A percentile compares a stretch with the other conserved stretches of the same genome.
Evolutionary conservation across 2,888 invertebrate species (phyloP).

Genomic region (Cyclophora punctaria): DNA sequence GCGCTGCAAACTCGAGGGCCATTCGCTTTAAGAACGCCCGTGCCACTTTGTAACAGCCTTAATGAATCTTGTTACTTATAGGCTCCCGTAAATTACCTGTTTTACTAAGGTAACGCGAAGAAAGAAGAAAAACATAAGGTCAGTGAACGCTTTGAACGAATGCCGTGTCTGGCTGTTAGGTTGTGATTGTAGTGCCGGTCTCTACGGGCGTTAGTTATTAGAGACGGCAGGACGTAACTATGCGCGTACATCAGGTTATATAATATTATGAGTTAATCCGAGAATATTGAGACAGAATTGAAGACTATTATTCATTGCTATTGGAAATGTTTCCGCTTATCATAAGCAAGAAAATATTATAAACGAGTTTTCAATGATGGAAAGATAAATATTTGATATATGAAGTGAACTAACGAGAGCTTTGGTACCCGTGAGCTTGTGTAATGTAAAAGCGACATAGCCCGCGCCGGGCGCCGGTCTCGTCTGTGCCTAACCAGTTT

Average conservation of each 20-base stretch:
- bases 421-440: slow-evolving; percentile 16
- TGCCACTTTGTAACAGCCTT: slow-evolving; percentile 73
- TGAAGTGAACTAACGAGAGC: slow-evolving; percentile 29
- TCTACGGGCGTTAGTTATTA: too few relatives aligned
- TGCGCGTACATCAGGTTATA: too few relatives aligned
- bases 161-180: slow-evolving; percentile 19
- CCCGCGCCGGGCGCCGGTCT: slow-evolving; percentile 13
- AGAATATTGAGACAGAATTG: too few relatives aligned
- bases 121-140: slow-evolving; percentile 54
- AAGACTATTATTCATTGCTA: too few relatives aligned
- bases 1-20: slow-evolving; percentile 71
- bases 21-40: slow-evolving; percentile 73
- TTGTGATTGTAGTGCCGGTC: too few relatives aligned
- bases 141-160: slow-evolving; percentile 41
- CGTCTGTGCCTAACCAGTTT: slow-evolving; percentile 47
- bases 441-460: slow-evolving; percentile 31
- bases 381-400: slow-evolving; percentile 19
- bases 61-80: slow-evolving; percentile 75
- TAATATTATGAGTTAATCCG: too few relatives aligned
- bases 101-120: slow-evolving; percentile 52
- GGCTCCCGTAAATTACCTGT: slow-evolving; percentile 70
- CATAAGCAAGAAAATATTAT: too few relatives aligned
- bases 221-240: too few relatives aligned
- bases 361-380: too few relatives aligned
- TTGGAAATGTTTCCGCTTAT: too few relatives aligned